phyloP scores from a whole-genome alignment of 2,113 vertebrate species.

The Balaeniceps rex region DNA sequence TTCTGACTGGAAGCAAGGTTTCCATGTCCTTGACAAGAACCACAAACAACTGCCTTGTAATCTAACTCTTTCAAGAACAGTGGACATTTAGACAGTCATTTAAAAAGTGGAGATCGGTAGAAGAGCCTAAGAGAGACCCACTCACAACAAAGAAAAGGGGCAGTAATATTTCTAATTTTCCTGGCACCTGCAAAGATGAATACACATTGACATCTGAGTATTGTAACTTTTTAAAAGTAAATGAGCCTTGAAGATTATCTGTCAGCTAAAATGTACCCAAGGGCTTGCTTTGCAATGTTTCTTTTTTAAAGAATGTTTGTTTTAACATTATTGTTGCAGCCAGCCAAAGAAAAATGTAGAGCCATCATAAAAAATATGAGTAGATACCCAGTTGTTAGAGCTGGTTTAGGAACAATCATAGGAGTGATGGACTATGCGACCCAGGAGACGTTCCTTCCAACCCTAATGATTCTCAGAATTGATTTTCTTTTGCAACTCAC shows the following conservation, averaged over 20 bases:
- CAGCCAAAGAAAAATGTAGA: constrained; percentile 26
- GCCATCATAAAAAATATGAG: constrained; percentile 10
- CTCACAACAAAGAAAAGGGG: background rate
- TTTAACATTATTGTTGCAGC: constrained; percentile 29
- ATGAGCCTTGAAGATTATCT: constrained; percentile 53
- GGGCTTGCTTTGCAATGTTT: constrained; percentile 21
- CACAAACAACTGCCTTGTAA: background rate
- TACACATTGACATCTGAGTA: background rate
- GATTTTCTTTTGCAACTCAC: constrained; percentile 65
- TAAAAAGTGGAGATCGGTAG: background rate
- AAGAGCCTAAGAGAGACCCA: background rate
- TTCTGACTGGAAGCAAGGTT: background rate
- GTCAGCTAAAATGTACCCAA: constrained; percentile 34
- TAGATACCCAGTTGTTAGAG: constrained; percentile 44
- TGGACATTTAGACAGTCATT: background rate
- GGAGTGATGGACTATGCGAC: constrained; percentile 48
- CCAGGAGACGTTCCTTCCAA: constrained; percentile 55
- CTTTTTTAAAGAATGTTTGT: constrained; percentile 37
- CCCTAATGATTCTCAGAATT: constrained; percentile 57
- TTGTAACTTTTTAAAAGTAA: constrained; percentile 42
- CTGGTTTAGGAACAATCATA: constrained; percentile 61
- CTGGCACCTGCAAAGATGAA: constrained; percentile 2
- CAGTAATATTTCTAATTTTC: background rate
- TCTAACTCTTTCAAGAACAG: background rate
- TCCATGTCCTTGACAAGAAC: background rate